Base-by-base conservation (phyloP, 2,113 vertebrate genomes). In the Elgaria multicarinata region DNA sequence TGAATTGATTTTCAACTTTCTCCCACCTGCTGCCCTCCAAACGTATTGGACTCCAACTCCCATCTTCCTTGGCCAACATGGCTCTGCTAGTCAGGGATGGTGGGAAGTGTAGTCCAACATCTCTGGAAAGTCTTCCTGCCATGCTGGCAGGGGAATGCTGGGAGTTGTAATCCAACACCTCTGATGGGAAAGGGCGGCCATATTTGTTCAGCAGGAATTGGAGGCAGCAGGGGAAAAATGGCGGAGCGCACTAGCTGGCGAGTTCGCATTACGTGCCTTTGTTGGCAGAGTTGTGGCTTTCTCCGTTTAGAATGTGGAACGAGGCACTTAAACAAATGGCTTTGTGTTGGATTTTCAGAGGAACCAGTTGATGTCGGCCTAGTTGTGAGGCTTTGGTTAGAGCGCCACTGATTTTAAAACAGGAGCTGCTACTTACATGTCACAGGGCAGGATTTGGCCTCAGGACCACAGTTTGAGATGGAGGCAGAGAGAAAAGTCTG, bases 391-490 rank as follows among this genome's bases (percentile, higher is more conserved):
- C 6, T 2, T 72, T 46, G 18, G 22, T 74, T 46, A 9, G 66
- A 69, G 33, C 13, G 7, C 8, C 2, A n/a, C 22, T 39, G 79
- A 84, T 69, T 69, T 8, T 50, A 28, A 67, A 53, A 7, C 1
- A 6, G 76, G 74, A 36, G 58, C 74, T 14, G 33, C 26, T 67
- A 71, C 64, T 1, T 0, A 12, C 0, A 0, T 26, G 0, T 58
- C 31, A 0, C 3, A 36, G 64, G 28, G 39, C n/a, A 39, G 88
- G 78, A 74, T 58, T 78, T 87, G 58, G 14, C 1, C 10, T 0
- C 18, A 31, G 39, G 14, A 12, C 72, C 1, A 5, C 36, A 50
- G 74, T 58, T 6, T 24, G 22, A 7, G 74, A 14, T 62, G 66
- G 83, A 50, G 33, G 93, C 80, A 10, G 53, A 44, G 77, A 90